Conservation (phyloP, 1,140 invertebrate species). For the Lanistes nyassanus region DNA sequence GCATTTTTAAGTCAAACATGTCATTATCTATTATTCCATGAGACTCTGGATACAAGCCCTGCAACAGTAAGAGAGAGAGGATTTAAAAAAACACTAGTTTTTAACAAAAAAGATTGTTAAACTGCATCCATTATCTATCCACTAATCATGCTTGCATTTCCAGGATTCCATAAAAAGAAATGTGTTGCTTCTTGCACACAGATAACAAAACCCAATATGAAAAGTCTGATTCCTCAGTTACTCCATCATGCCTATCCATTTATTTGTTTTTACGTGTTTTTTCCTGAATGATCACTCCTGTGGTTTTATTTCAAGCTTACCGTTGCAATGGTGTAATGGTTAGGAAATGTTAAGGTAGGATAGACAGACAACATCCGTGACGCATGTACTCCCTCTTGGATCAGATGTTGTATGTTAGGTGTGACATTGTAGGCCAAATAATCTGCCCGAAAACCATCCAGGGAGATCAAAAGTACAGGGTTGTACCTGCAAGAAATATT, state of each 20-base stretch:
- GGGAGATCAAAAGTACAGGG: slow-evolving; percentile 74
- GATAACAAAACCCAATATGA: too few species aligned
- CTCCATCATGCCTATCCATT: too few species aligned
- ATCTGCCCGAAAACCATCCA: slow-evolving; percentile 79
- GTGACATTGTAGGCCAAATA: slow-evolving; percentile 72
- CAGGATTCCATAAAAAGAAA: too few species aligned
- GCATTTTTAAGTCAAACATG: slow-evolving; percentile 72
- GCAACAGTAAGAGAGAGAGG: neutral
- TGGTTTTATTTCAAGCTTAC: slow-evolving; percentile 36
- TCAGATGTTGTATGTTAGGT: slow-evolving; percentile 70
- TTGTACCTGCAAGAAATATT: slow-evolving; percentile 40
- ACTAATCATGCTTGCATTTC: too few species aligned
- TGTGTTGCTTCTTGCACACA: too few species aligned
- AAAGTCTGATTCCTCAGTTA: too few species aligned
- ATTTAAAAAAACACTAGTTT: too few species aligned
- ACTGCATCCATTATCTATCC: too few species aligned
- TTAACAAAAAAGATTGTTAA: too few species aligned
- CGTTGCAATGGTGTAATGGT: slow-evolving; percentile 82
- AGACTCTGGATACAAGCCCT: slow-evolving; percentile 74
- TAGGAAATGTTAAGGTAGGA: slow-evolving; percentile 82
- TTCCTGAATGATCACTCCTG: neutral
- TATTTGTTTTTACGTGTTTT: too few species aligned
- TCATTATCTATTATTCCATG: slow-evolving; percentile 77
- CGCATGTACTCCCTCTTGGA: slow-evolving; percentile 70
- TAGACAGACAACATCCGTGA: slow-evolving; percentile 76